Evolutionary conservation across 1,140 invertebrate species (phyloP), one percentile per base, ranked within the genome.

Genomic region (Ostrea denselamellosa): DNA sequence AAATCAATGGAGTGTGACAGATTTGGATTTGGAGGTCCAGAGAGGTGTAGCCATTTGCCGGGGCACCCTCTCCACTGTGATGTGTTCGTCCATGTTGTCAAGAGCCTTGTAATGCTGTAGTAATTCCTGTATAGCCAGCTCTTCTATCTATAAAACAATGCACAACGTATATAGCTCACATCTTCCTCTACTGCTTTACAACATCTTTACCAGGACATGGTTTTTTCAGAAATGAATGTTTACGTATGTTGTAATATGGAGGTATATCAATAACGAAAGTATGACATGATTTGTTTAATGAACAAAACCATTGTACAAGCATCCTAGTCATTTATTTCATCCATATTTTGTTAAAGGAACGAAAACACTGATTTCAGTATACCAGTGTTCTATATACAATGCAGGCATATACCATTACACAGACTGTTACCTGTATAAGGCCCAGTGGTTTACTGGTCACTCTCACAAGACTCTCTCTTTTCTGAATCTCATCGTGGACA

Each of bases 121-220:
- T 77, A 97, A 93, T 87, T 97, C 96, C 89, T 96, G 96, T 89
- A 97, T 97, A 0, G 97, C 97, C 94, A 96, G 96, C 91, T 97
- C 97, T 95, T 97, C 97, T 84, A 97, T 95, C 96, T 97, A 90
- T 62, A 90, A 88, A 86, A 90, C 71, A 77, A 22, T 22, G 28
- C 17, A 81, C 1, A 22, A 19, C 10, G 8, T 28, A 28, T 25
- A 81, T 81, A 81, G 5, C 22, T 83, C 7, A 44, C 34, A 44
- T 5, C 34, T 44, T 44, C 34, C 34, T 44, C 2, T 44, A 44
- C 34, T 5, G 34, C 34, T 44, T 5, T 44, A 44, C 5, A 5
- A 44, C 34, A 44, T 44, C 34, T 44, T 44, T 44, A 2, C 2
- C 1, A 44, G 34, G 34, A 44, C 5, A n/a, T n/a, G n/a, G 34